A percentile compares a stretch with the other conserved stretches of the same genome.
Conservation (phyloP, 2,113 vertebrate species). For the Mus pahari region DNA sequence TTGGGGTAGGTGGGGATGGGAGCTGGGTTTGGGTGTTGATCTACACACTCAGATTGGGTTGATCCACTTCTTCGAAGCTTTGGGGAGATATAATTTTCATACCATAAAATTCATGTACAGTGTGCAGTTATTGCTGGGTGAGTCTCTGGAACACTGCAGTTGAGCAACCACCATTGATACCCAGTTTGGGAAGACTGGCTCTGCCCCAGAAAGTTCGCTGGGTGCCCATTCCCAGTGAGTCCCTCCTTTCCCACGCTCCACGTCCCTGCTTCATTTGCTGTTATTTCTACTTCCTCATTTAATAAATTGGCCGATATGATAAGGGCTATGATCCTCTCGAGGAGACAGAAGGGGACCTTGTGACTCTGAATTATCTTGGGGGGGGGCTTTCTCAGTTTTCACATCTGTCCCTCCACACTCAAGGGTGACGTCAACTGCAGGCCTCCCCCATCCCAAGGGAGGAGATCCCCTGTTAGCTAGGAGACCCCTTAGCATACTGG, state of each 20-base stretch:
- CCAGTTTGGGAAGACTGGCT: not conserved
- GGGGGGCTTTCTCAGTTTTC: not conserved
- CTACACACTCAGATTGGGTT: not conserved
- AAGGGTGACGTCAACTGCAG: not conserved
- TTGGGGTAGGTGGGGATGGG: not conserved
- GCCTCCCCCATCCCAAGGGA: too few species aligned
- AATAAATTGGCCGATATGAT: not conserved
- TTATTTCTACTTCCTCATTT: not conserved
- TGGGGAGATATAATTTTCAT: not conserved
- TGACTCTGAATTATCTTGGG: not conserved
- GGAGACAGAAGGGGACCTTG: not conserved
- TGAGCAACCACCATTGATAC: not conserved
- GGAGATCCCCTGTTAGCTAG: not conserved
- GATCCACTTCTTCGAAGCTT: not conserved
- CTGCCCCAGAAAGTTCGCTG: not conserved
- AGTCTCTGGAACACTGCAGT: not conserved
- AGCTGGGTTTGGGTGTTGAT: not conserved
- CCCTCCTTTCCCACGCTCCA: not conserved
- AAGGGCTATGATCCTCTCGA: not conserved
- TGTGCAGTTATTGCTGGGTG: not conserved
- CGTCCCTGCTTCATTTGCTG: not conserved
- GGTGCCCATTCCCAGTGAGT: not conserved
- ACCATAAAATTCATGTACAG: slow-evolving; percentile 1
- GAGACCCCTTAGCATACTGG: not conserved
- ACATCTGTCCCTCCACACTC: too few species aligned